Evolutionary conservation across 37 sponge, comb jelly and placozoan species (phyloP).

Genomic region (Amphimedon queenslandica): DNA sequence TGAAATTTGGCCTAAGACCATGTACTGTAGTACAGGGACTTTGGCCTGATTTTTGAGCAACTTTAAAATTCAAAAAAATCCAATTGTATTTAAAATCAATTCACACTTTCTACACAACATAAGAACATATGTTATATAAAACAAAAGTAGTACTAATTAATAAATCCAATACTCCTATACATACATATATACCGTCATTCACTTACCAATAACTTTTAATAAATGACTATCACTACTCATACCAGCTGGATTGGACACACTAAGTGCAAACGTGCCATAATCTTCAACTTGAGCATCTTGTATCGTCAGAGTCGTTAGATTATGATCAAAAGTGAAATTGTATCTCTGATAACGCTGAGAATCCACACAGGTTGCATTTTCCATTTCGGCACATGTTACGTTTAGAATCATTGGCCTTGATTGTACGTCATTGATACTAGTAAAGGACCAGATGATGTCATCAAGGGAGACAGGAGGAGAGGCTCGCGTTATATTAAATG

Average conservation of each 20-base stretch:
- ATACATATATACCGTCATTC: neutral
- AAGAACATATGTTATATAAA: no score
- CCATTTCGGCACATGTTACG: neutral
- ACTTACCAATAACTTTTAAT: conserved; percentile 1
- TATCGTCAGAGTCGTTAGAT: conserved; percentile 2
- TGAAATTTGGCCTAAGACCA: no score
- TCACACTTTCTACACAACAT: no score
- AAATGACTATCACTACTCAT: neutral
- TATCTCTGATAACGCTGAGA: neutral
- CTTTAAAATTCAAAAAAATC: no score
- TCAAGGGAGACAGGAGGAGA: neutral
- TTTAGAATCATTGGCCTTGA: neutral
- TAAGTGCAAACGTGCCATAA: neutral
- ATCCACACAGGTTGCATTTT: neutral
- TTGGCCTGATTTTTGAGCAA: no score
- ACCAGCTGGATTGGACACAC: neutral
- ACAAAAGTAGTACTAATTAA: no score
- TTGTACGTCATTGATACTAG: neutral
- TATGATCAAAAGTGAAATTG: conserved; percentile 3
- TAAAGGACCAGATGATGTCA: neutral
- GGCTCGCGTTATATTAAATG: neutral
- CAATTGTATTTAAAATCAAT: no score
- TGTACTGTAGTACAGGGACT: no score
- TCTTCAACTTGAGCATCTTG: neutral
- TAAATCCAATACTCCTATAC: no score